Conservation (phyloP, 1,140 invertebrate species). For the Aphaenogaster floridana region DNA sequence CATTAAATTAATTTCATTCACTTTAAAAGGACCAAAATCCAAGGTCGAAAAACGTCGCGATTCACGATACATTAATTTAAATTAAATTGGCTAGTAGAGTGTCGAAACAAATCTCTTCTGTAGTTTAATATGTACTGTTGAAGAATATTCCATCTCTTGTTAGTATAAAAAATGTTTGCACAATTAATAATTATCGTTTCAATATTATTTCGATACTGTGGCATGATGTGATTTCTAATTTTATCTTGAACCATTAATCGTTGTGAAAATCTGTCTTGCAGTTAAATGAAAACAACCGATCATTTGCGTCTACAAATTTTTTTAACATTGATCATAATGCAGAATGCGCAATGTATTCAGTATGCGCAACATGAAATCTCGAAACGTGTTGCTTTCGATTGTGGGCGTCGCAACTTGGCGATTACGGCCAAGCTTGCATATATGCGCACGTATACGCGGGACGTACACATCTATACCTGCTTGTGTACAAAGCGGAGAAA, state of each 20-base stretch:
- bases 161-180: background rate
- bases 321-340: conserved; percentile 9
- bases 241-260: background rate
- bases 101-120: too few species aligned
- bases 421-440: conserved; percentile 15
- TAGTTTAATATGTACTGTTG: too few species aligned
- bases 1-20: too few species aligned
- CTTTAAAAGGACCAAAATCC: too few species aligned
- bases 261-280: background rate
- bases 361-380: conserved; percentile 25
- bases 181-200: background rate
- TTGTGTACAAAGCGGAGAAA: background rate
- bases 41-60: too few species aligned
- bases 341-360: background rate
- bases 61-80: too few species aligned
- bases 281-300: background rate
- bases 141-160: too few species aligned
- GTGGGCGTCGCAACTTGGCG: conserved; percentile 23
- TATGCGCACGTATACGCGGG: background rate
- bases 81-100: too few species aligned
- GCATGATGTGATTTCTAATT: background rate
- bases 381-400: conserved; percentile 39
- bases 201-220: background rate
- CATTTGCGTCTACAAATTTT: background rate
- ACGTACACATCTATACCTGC: background rate